Base-by-base conservation (phyloP, 30 jellyfish, hydroid and myxozoan genomes). In the Clytia hemisphaerica region DNA sequence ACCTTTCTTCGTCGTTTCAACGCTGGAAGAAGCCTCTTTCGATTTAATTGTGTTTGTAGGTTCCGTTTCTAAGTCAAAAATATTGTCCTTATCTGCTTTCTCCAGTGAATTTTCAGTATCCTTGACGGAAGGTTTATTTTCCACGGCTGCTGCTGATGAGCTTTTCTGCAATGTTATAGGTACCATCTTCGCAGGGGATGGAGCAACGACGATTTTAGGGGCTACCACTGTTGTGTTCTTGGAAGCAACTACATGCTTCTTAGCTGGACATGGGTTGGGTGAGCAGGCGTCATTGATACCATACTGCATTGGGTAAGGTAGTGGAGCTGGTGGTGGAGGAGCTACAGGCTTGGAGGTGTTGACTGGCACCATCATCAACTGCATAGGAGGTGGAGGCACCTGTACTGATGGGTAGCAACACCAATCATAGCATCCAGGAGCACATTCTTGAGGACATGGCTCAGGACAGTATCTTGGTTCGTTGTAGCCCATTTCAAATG, bases 361-460 rank as follows among this genome's bases (percentile, higher is more conserved):
- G 7, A 82, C 96, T 21, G 96, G 96, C 15, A 60, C 90, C 58
- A 83, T 83, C 78, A 57, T 53, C 27, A 81, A 80, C 22, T 85
- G 83, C 14, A 44, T 72, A n/a, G 98, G 88, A 16, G 92, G 88
- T 16, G 36, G 3, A 1, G 94, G 96, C 28, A 85, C 78, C 44
- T 79, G 94, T 0, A 90, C 77, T 1, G 98, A 82, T 10, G 91
- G 92, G 61, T 57, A 82, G 64, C 95, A 90, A 73, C 98, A 90
- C 88, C 91, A 80, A 15, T 90, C 98, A 87, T 83, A 83, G 59
- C 98, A 90, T 27, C 95, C 98, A 18, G 98, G 98, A 6, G 98
- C 98, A 66, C 98, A 90, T 28, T 80, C 89, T 40, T 82, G 95
- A 15, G 94, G 82, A 44, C 98, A 90, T 37, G 89, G 80, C 1